Base-by-base conservation (phyloP, 1,140 invertebrate species). In the Drosophila micromelanica region DNA sequence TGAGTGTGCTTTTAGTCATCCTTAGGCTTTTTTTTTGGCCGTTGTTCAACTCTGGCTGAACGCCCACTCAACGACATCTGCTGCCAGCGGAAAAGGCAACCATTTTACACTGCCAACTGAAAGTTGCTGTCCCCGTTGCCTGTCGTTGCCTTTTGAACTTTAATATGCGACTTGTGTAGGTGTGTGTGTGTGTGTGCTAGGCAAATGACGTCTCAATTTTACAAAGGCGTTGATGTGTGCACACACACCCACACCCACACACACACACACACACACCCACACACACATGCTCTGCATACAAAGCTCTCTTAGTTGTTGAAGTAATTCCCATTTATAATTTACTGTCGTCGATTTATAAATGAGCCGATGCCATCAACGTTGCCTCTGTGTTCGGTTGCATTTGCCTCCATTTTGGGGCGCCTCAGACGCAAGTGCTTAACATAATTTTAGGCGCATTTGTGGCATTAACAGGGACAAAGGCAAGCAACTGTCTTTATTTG, bases 241-340 rank as follows among this genome's bases (percentile, higher is more conserved):
- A 43, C 42, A n/a, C n/a, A n/a, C n/a, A n/a, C n/a, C n/a, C n/a
- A n/a, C n/a, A n/a, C n/a, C n/a, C n/a, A n/a, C n/a, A n/a, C n/a
- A n/a, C n/a, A 54, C 3, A 71, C n/a, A 46, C 9, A 32, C 37
- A 40, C 46, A 52, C 37, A 8, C 20, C 5, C 12, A 30, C 15
- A 52, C 9, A 64, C 37, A 56, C 54, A 56, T 40, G 55, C 55
- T 57, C 15, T 43, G 55, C 55, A 57, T 45, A 32, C n/a, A 46
- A 57, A 20, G 17, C 54, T 46, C 1, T 13, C 55, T 37, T 45
- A 54, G 49, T 13, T 51, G 54, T 43, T 46, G 76, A 65, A 70
- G 80, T 87, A 87, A 82, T 81, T 49, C 60, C 81, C 81, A 87
- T 86, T 86, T 81, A 86, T 86, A 86, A 86, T 86, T 86, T 87